These are phyloP conservation scores for Marcusenius ussheri DNA, from an alignment of 2,113 vertebrate genomes.

Conservation along the genomic window DNA sequence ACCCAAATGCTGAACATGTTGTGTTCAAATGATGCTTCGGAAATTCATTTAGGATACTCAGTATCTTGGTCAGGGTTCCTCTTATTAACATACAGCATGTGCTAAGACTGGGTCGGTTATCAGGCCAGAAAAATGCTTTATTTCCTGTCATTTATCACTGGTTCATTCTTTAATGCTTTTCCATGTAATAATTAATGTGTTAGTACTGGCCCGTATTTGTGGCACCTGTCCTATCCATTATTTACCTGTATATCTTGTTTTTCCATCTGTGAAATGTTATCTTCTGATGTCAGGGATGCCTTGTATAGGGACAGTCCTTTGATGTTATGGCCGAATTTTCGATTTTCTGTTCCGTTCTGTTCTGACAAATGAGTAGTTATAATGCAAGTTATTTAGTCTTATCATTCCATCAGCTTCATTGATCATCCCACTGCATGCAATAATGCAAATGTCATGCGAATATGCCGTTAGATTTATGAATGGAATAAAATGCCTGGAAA, in stretches of 20 bases:
- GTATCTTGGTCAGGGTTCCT: not conserved
- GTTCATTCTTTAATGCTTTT: not conserved
- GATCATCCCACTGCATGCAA: constrained; percentile 13
- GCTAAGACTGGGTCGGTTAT: not conserved
- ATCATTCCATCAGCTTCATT: constrained; percentile 1
- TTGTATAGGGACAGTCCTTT: constrained; percentile 12
- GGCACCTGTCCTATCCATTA: not conserved
- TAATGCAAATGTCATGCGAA: constrained; percentile 15
- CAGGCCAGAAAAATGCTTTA: not conserved
- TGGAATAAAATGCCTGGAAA: not conserved
- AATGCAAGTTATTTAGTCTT: constrained; percentile 2
- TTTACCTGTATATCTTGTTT: not conserved
- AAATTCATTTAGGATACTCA: not conserved
- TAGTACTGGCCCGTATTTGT: not conserved
- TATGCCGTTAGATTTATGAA: constrained; percentile 8
- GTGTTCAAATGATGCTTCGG: not conserved
- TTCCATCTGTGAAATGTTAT: not conserved
- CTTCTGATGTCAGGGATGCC: not conserved
- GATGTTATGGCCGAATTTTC: constrained; percentile 3
- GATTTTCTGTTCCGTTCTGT: not conserved
- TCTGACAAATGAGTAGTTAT: constrained; percentile 2
- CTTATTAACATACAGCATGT: not conserved
- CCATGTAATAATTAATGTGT: not conserved
- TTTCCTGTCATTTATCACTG: not conserved
- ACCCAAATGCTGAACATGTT: not conserved